Conservation (phyloP, 2,888 invertebrate species). For the Celastrina argiolus region DNA sequence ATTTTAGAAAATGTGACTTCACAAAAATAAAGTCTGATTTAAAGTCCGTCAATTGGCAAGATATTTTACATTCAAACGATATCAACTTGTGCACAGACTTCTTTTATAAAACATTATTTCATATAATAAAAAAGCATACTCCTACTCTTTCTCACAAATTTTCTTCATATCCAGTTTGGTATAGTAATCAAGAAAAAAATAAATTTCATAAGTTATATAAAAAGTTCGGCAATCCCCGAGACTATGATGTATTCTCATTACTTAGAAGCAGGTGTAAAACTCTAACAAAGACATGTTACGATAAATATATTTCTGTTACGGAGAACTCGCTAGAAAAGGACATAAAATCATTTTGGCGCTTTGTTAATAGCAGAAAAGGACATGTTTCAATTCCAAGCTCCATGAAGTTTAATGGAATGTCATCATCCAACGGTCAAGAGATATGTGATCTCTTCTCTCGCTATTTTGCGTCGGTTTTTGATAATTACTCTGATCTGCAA, state of each 20-base stretch:
- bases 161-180: slow-evolving; percentile 1
- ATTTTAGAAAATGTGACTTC: background rate
- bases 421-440: background rate
- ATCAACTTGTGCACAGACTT: background rate
- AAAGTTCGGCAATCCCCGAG: too few species aligned
- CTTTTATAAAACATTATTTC: background rate
- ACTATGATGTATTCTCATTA: slow-evolving; percentile 15
- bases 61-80: background rate
- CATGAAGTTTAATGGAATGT: background rate
- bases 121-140: background rate
- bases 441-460: slow-evolving; percentile 18
- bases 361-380: slow-evolving; percentile 14
- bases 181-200: slow-evolving; percentile 6
- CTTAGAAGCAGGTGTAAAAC: slow-evolving; percentile 7
- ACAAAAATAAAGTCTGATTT: background rate
- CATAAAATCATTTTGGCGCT: slow-evolving; percentile 12
- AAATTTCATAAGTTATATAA: slow-evolving; percentile 10
- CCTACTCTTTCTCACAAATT: background rate
- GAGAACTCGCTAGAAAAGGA: background rate
- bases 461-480: slow-evolving; percentile 1
- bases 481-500: background rate
- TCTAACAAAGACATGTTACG: background rate
- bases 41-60: background rate
- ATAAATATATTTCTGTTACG: background rate
- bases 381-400: slow-evolving; percentile 1